Evolutionary conservation across 2,888 invertebrate species (phyloP), one percentile per base, ranked within the genome.

Genomic region (Luperina testacea): DNA sequence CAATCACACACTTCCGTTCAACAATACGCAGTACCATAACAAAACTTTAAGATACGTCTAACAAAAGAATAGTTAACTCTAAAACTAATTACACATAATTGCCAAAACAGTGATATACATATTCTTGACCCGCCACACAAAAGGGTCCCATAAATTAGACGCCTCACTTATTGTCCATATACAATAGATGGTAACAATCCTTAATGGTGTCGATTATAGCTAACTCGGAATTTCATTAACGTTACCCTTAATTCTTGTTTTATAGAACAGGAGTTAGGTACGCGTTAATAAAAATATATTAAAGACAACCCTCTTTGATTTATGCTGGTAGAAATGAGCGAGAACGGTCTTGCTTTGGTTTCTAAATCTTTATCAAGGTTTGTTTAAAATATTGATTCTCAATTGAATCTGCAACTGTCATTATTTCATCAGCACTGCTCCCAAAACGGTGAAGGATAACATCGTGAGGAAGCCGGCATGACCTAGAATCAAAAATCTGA

Each of bases 121-220:
- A 78, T 72, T 75, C 78, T 78, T 76, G n/a, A 74, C 11, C 63
- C 63, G 45, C 48, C 53, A n/a, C 53, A 85, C 89, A 86, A 89
- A 90, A 85, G 86, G 86, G 72, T 70, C 32, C 74, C 82, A 92
- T 92, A 93, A 93, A 94, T 94, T 93, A 93, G 87, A 87, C 86
- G 89, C 87, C 89, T 87, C 90, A 92, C 91, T 90, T 90, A 94
- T 95, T 95, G 95, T 95, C 93, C 91, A 91, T 84, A 87, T 83
- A 95, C 95, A 95, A 95, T 96, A 93, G 95, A 92, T 93, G 93
- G 92, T 95, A 96, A 95, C 94, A 91, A 95, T 92, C 91, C 91
- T 91, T 94, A 95, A 95, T 94, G 90, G 93, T 90, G 85, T 90
- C 94, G 94, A 95, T 96, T 95, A 95, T 88, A 88, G 83, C 79